A percentile compares a stretch with the other conserved stretches of the same genome.
These are phyloP conservation scores for Passer domesticus DNA, from an alignment of 2,113 vertebrate species.

Conservation along the genomic window DNA sequence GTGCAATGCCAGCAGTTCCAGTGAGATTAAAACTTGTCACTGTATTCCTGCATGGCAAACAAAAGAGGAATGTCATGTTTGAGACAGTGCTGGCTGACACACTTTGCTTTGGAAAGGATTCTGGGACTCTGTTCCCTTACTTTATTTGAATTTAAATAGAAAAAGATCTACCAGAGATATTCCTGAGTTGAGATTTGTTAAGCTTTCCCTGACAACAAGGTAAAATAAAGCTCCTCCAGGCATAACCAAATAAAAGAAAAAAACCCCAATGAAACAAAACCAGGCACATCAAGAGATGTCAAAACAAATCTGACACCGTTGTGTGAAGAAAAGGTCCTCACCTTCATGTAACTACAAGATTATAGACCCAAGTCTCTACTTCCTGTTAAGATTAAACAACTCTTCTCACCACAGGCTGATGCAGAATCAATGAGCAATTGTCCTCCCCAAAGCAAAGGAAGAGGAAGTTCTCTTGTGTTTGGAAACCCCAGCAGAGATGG, in stretches of 20 bases:
- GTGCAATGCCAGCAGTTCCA: not conserved
- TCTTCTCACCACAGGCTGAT: not conserved
- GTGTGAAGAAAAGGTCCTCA: not conserved
- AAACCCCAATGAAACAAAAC: not conserved
- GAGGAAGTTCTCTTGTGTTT: not conserved
- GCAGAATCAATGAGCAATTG: not conserved
- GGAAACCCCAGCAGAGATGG: not conserved
- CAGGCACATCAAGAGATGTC: not conserved
- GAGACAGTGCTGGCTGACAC: not conserved
- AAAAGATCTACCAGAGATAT: not conserved
- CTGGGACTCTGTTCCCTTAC: not conserved
- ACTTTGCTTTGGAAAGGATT: not conserved
- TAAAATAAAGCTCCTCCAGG: slow-evolving; percentile 1
- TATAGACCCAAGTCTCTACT: not conserved
- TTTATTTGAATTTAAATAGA: not conserved
- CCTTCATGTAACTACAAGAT: not conserved
- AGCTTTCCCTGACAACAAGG: not conserved
- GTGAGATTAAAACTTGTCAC: not conserved
- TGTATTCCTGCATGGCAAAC: not conserved
- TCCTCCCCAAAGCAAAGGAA: not conserved
- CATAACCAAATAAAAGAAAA: not conserved
- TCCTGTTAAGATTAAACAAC: not conserved
- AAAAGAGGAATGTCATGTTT: not conserved
- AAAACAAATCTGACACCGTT: not conserved
- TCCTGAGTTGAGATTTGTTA: slow-evolving; percentile 66